A percentile compares a stretch with the other conserved stretches of the same genome.
phyloP scores from a whole-genome alignment of 2,888 invertebrate species.

The Beris chalybata region DNA sequence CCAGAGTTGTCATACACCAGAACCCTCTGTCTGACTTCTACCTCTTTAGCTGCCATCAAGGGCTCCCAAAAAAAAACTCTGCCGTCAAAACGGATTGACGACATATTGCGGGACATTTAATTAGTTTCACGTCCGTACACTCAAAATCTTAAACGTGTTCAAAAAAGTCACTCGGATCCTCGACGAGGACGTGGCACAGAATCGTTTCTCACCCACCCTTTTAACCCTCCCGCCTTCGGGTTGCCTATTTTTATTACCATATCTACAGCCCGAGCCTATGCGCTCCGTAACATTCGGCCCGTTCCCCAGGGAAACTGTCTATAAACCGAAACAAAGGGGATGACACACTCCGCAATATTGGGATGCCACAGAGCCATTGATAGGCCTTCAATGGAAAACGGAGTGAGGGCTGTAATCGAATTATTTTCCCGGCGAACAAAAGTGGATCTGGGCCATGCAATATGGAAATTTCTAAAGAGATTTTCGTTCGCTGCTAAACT shows the following conservation, averaged over 20 bases:
- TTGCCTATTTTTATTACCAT: background rate
- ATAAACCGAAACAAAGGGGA: conserved; percentile 27
- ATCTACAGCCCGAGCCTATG: background rate
- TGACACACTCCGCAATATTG: conserved; percentile 10
- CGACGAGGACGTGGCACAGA: too few species aligned
- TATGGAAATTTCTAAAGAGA: too few species aligned
- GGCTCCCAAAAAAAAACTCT: background rate
- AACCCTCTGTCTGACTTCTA: too few species aligned
- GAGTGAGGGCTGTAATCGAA: conserved; percentile 26
- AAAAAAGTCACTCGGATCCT: too few species aligned
- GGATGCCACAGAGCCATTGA: conserved; percentile 3
- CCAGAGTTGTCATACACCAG: too few species aligned
- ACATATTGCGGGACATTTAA: conserved; percentile 25
- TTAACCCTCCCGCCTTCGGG: background rate
- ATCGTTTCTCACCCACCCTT: background rate
- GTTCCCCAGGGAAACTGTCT: conserved; percentile 24
- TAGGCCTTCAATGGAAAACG: conserved; percentile 17
- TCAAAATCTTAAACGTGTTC: background rate
- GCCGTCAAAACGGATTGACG: conserved; percentile 27
- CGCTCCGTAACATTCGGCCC: background rate
- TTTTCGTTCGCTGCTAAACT: too few species aligned
- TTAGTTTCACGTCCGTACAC: conserved; percentile 17
- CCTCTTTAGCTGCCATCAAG: too few species aligned
- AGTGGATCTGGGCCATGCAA: too few species aligned
- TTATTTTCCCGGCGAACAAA: conserved; percentile 23